Evolutionary conservation across 2,113 vertebrate species (phyloP).

Genomic region (Notothenia rossii): DNA sequence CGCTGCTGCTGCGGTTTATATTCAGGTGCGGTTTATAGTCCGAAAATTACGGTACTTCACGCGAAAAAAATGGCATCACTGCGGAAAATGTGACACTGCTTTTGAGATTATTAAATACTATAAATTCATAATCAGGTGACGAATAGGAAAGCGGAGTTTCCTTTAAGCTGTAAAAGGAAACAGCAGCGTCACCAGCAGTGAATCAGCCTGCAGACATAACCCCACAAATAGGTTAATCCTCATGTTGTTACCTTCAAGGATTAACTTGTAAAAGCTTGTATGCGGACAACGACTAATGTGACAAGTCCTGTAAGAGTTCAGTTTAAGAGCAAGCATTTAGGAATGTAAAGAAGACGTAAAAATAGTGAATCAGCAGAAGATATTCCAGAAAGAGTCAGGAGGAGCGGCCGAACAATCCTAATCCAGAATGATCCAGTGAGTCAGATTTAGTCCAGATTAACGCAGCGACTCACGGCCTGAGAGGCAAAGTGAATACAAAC

Average conservation of each 20-base stretch:
- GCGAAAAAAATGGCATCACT: too few species aligned
- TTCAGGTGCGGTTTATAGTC: too few species aligned
- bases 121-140: too few species aligned
- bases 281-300: neutral
- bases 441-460: conserved; percentile 64
- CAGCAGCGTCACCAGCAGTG: neutral
- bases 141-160: too few species aligned
- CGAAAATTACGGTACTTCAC: too few species aligned
- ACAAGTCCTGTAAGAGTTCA: neutral
- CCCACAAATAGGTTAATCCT: conserved; percentile 58
- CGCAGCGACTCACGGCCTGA: neutral
- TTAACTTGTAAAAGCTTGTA: neutral
- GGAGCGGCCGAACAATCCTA: conserved; percentile 60
- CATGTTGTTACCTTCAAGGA: conserved; percentile 26
- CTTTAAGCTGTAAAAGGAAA: too few species aligned
- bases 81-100: too few species aligned
- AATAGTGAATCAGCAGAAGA: neutral
- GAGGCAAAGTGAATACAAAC: conserved; percentile 22
- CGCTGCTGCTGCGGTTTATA: too few species aligned
- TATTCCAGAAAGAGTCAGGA: neutral
- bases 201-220: neutral
- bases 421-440: conserved; percentile 79
- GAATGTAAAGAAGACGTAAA: too few species aligned
- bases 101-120: too few species aligned
- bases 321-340: neutral